Evolutionary conservation across 1,140 invertebrate genomes (phyloP).

Genomic region (Pseudomyrmex pallidus): DNA sequence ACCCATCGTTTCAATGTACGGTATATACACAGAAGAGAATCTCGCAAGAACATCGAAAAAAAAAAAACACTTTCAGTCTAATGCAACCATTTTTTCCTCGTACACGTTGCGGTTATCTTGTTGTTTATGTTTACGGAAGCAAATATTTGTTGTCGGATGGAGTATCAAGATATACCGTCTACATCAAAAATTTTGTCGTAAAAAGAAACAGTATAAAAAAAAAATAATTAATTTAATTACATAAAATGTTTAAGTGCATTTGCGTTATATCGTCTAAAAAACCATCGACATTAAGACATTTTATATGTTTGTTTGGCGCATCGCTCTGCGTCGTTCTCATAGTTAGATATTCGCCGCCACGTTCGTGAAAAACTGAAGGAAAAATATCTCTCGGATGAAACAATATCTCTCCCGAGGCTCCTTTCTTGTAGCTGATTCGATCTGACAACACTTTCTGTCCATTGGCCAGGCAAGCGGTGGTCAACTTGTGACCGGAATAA

Average conservation of each 20-base stretch:
- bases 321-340: background rate
- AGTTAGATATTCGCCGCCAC: slow-evolving; percentile 30
- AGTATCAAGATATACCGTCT: background rate
- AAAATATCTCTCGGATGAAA: slow-evolving; percentile 48
- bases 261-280: background rate
- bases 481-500: slow-evolving; percentile 65
- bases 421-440: slow-evolving; percentile 62
- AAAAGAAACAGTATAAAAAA: background rate
- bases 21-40: background rate
- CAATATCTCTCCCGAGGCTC: slow-evolving; percentile 9
- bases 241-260: background rate
- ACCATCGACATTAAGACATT: background rate
- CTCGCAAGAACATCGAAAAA: slow-evolving; percentile 24
- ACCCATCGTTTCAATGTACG: slow-evolving; percentile 2
- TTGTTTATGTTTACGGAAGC: slow-evolving; percentile 19
- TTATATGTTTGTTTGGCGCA: background rate
- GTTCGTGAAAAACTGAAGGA: background rate
- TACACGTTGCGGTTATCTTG: background rate
- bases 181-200: background rate
- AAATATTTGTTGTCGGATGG: background rate
- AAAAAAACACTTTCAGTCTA: slow-evolving; percentile 4
- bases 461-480: slow-evolving; percentile 58
- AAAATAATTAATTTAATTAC: background rate
- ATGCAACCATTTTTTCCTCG: slow-evolving; percentile 7
- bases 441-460: slow-evolving; percentile 66